Evolutionary conservation across 35 echinoderm and acorn worm species (phyloP).

Genomic region (Patiria miniata): DNA sequence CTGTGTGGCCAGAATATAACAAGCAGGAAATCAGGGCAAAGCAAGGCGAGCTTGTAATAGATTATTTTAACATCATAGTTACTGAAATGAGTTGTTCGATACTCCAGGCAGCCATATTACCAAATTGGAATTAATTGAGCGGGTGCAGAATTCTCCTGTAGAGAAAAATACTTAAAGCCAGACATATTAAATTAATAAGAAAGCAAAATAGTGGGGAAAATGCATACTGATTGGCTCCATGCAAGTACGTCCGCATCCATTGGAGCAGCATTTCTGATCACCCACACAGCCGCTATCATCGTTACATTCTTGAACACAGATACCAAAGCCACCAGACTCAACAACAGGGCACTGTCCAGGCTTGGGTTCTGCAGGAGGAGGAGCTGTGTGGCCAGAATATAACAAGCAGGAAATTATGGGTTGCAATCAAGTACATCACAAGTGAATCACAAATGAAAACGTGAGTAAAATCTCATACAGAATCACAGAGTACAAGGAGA

Average conservation of each 20-base stretch:
- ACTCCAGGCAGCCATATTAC: too few relatives aligned
- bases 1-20: background rate
- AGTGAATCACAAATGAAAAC: too few relatives aligned
- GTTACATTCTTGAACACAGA: slow-evolving; percentile 52
- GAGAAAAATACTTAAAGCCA: background rate
- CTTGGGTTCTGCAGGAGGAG: background rate
- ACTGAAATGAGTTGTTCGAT: too few relatives aligned
- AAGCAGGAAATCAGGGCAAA: too few relatives aligned
- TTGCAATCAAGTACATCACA: too few relatives aligned
- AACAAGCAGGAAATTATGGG: background rate
- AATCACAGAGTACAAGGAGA: too few relatives aligned
- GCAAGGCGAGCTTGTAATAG: too few relatives aligned
- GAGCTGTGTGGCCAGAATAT: background rate
- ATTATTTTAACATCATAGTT: too few relatives aligned
- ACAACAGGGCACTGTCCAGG: slow-evolving; percentile 40
- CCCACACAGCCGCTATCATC: slow-evolving; percentile 45
- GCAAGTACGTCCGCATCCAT: slow-evolving; percentile 61
- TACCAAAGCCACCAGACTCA: slow-evolving; percentile 23
- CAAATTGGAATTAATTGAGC: too few relatives aligned
- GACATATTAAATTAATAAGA: background rate
- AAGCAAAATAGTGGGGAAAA: background rate
- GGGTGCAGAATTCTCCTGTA: background rate
- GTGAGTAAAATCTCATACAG: too few relatives aligned
- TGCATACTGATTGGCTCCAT: slow-evolving; percentile 28
- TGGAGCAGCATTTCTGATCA: slow-evolving; percentile 67